phyloP scores from a whole-genome alignment of 2,113 vertebrate genomes.

The Melanotaenia duboulayi region DNA sequence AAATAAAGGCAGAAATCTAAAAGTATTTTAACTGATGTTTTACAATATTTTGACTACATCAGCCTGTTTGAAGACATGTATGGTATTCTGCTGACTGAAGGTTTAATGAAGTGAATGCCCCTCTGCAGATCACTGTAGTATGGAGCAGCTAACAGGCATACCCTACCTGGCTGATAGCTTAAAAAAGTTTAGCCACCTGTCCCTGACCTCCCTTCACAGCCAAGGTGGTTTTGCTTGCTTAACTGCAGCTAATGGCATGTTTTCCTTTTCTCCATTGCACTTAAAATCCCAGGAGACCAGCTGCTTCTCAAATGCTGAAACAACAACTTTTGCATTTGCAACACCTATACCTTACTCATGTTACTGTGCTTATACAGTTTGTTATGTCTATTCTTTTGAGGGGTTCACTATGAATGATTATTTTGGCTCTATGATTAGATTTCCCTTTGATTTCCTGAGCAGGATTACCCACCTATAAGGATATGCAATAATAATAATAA shows the following conservation, averaged over 20 bases:
- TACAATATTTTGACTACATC: background rate
- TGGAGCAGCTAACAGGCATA: background rate
- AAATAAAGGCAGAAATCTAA: background rate
- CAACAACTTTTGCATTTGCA: slow-evolving; percentile 29
- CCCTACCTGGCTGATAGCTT: slow-evolving; percentile 2
- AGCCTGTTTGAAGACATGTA: background rate
- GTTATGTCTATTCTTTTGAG: background rate
- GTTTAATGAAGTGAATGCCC: slow-evolving; percentile 6
- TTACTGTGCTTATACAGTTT: background rate
- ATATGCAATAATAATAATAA: background rate
- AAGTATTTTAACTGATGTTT: background rate
- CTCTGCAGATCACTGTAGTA: background rate
- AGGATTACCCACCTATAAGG: background rate
- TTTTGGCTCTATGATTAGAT: background rate
- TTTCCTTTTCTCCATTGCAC: slow-evolving; percentile 16
- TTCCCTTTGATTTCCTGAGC: background rate
- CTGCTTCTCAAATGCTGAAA: slow-evolving; percentile 29
- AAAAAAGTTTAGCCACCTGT: slow-evolving; percentile 6
- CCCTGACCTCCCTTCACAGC: slow-evolving; percentile 32
- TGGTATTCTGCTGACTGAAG: background rate
- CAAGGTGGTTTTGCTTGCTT: slow-evolving; percentile 37
- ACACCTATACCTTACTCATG: slow-evolving; percentile 12
- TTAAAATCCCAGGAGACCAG: slow-evolving; percentile 32
- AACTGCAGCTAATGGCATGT: slow-evolving; percentile 9
- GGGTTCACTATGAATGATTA: background rate